A percentile compares a stretch with the other conserved stretches of the same genome.
Evolutionary conservation across 2,888 invertebrate genomes (phyloP).

Genomic region (Andrena praecox): DNA sequence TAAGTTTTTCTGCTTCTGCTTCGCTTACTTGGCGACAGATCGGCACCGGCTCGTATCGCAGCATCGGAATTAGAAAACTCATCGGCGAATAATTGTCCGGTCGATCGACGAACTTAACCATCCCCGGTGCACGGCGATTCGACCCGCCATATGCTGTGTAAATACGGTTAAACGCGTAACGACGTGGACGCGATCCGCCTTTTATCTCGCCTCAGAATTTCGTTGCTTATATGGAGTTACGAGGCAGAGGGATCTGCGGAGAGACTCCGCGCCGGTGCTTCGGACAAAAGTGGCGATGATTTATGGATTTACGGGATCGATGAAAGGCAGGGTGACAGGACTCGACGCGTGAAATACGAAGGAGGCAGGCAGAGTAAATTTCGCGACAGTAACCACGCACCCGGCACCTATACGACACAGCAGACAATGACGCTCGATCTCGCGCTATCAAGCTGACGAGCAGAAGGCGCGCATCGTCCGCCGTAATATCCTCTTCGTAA

Average conservation of each 20-base stretch:
- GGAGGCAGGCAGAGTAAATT: constrained; percentile 49
- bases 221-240: background rate
- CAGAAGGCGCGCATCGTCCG: constrained; percentile 21
- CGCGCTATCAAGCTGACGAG: constrained; percentile 44
- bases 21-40: constrained; percentile 55
- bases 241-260: background rate
- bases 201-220: background rate
- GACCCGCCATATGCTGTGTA: constrained; percentile 4
- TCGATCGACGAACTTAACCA: constrained; percentile 2
- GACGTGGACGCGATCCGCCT: background rate
- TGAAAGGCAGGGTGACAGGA: background rate
- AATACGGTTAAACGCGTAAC: constrained; percentile 15
- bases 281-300: constrained; percentile 32
- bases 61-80: constrained; percentile 44
- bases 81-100: constrained; percentile 3
- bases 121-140: background rate
- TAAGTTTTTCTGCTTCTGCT: constrained; percentile 53
- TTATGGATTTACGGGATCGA: constrained; percentile 45
- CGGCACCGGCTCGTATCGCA: constrained; percentile 33
- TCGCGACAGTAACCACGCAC: constrained; percentile 41
- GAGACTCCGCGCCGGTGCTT: background rate
- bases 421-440: constrained; percentile 23
- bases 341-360: constrained; percentile 25
- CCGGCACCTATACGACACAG: constrained; percentile 9
- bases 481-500: constrained; percentile 69